A percentile compares a stretch with the other conserved stretches of the same genome.
phyloP scores from a whole-genome alignment of 2,113 vertebrate genomes.

The Hucho hucho region DNA sequence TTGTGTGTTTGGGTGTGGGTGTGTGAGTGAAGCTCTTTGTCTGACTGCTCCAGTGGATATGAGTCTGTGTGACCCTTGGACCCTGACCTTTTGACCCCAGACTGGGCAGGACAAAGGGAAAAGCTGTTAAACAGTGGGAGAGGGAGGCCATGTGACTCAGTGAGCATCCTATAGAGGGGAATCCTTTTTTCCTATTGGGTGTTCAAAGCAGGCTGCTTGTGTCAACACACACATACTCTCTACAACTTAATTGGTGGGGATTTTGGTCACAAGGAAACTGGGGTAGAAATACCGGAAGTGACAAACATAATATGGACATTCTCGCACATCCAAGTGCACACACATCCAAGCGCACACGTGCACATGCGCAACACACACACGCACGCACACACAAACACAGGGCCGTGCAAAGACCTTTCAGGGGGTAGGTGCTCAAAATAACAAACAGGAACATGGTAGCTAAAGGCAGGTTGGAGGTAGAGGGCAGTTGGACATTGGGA shows the following conservation, averaged over 20 bases:
- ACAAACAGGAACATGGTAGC: too few relatives aligned
- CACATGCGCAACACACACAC: too few relatives aligned
- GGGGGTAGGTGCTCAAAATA: too few relatives aligned
- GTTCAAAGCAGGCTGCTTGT: background rate
- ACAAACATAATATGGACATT: background rate
- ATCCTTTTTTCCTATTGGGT: background rate
- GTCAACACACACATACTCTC: background rate
- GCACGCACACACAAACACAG: too few relatives aligned
- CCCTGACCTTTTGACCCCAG: constrained; percentile 13
- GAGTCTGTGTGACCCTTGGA: constrained; percentile 5
- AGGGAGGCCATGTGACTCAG: background rate
- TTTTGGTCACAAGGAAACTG: too few relatives aligned
- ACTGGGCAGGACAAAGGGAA: constrained; percentile 2
- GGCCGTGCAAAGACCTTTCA: too few relatives aligned
- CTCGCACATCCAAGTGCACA: too few relatives aligned
- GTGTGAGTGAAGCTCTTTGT: background rate
- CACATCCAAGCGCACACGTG: too few relatives aligned
- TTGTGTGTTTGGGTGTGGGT: background rate
- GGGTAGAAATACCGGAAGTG: too few relatives aligned
- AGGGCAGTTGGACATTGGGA: too few relatives aligned
- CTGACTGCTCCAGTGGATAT: constrained; percentile 2
- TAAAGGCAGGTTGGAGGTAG: too few relatives aligned
- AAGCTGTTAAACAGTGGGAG: constrained; percentile 1
- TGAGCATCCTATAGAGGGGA: background rate
- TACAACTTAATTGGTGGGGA: too few relatives aligned